Conservation (phyloP, 1,140 invertebrate genomes). For the Lepidotrigona ventralis region DNA sequence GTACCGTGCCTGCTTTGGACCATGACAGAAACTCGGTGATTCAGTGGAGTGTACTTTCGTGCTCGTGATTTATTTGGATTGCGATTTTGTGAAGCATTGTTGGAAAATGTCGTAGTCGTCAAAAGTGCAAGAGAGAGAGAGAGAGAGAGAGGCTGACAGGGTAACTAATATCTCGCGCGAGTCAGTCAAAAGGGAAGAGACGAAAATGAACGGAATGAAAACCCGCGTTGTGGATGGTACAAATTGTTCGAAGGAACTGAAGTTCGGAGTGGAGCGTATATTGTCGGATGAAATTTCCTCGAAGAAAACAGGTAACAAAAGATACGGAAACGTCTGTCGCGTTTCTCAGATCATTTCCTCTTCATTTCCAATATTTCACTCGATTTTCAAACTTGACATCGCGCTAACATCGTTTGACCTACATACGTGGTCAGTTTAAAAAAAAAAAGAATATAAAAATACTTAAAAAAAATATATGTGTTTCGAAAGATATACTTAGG, state of each 20-base stretch:
- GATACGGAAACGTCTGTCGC: background rate
- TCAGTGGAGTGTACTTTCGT: background rate
- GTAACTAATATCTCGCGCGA: background rate
- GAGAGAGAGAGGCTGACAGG: no score
- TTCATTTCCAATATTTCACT: background rate
- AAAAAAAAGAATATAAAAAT: no score
- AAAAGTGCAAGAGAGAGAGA: background rate
- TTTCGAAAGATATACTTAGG: constrained; percentile 50
- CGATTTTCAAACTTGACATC: background rate
- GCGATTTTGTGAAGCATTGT: background rate
- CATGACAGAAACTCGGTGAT: background rate
- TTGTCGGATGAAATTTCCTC: constrained; percentile 73
- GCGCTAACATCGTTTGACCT: no score
- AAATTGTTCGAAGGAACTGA: constrained; percentile 70
- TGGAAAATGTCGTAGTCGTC: background rate
- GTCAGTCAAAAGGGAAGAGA: background rate
- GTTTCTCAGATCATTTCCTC: background rate
- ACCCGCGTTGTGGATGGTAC: constrained; percentile 46
- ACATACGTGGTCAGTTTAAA: background rate
- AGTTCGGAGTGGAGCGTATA: constrained; percentile 81
- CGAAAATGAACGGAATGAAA: constrained; percentile 46
- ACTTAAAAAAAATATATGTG: background rate
- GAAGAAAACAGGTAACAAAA: constrained; percentile 62
- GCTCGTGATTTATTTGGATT: background rate
- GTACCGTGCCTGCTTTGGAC: background rate